A percentile compares a stretch with the other conserved stretches of the same genome.
Evolutionary conservation across 2,888 invertebrate species (phyloP).

Genomic region (Eilema griseolum): DNA sequence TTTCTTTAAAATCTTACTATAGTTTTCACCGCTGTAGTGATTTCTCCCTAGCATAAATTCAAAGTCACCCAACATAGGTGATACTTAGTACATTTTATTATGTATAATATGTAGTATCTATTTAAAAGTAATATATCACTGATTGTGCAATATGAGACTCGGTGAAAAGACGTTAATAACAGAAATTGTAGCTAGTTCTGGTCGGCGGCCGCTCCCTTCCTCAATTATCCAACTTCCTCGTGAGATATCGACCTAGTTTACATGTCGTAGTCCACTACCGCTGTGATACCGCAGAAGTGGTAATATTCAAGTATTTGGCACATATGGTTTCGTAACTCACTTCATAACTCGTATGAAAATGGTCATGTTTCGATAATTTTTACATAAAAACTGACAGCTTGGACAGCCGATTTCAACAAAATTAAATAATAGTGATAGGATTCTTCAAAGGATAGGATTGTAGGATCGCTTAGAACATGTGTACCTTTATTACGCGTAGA

Average conservation of each 20-base stretch:
- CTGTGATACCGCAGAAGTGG: constrained; percentile 4
- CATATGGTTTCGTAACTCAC: constrained; percentile 17
- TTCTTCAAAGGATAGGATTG: too few species aligned
- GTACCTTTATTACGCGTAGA: too few species aligned
- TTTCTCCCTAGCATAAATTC: too few species aligned
- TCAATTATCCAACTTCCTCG: constrained; percentile 83
- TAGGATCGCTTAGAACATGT: too few species aligned
- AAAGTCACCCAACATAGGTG: too few species aligned
- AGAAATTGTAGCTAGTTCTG: constrained; percentile 30
- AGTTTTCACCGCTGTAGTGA: too few species aligned
- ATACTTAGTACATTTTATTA: neutral
- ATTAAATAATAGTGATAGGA: too few species aligned
- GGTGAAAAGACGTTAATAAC: constrained; percentile 27
- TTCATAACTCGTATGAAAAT: constrained; percentile 8
- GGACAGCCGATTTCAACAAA: too few species aligned
- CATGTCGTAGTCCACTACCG: constrained; percentile 38
- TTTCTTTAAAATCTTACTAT: too few species aligned
- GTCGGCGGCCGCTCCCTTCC: constrained; percentile 75
- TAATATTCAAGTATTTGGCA: constrained; percentile 32
- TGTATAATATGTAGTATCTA: neutral
- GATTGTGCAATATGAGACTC: neutral
- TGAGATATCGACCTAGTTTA: constrained; percentile 70
- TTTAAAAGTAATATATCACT: neutral
- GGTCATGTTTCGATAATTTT: too few species aligned
- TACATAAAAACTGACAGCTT: too few species aligned